These are phyloP conservation scores for Dicentrarchus labrax DNA, from an alignment of 2,113 vertebrate species.

Conservation along the genomic window DNA sequence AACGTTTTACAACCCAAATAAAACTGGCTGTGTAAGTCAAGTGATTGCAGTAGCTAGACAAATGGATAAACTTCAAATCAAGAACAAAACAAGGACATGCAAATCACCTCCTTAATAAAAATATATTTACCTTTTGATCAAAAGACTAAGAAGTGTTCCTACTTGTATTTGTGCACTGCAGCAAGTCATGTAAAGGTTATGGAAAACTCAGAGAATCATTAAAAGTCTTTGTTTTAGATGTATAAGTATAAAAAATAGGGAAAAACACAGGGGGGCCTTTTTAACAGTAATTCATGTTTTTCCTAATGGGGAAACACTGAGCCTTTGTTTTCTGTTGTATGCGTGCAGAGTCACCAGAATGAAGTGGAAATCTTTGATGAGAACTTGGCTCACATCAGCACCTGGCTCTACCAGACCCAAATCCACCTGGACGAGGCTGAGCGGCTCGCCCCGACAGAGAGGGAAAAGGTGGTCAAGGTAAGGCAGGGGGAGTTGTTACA, in stretches of 20 bases:
- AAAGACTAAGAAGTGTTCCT: not conserved
- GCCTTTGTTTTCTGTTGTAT: not conserved
- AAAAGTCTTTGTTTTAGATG: conserved; percentile 5
- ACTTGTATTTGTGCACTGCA: conserved; percentile 3
- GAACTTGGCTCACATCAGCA: conserved; percentile 97
- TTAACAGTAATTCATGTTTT: not conserved
- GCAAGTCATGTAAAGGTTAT: not conserved
- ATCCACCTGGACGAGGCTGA: conserved; percentile 95
- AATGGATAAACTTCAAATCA: not conserved
- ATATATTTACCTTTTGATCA: not conserved
- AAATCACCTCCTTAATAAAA: conserved; percentile 17
- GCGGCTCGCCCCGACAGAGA: conserved; percentile 88
- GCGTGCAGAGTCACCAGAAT: conserved; percentile 91
- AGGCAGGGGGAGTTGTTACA: not conserved
- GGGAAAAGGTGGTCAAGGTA: conserved; percentile 93
- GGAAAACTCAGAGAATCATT: not conserved
- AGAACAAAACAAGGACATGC: conserved; percentile 14
- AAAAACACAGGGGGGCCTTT: not conserved
- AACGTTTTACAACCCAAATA: not conserved
- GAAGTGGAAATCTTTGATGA: conserved; percentile 98
- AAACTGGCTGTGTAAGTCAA: not conserved
- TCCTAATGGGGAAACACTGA: not conserved
- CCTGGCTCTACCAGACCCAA: conserved; percentile 98
- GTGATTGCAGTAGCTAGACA: not conserved
- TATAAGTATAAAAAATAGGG: not conserved